These are phyloP conservation scores for Hesperia comma DNA, from an alignment of 2,888 invertebrate genomes.

Conservation along the genomic window DNA sequence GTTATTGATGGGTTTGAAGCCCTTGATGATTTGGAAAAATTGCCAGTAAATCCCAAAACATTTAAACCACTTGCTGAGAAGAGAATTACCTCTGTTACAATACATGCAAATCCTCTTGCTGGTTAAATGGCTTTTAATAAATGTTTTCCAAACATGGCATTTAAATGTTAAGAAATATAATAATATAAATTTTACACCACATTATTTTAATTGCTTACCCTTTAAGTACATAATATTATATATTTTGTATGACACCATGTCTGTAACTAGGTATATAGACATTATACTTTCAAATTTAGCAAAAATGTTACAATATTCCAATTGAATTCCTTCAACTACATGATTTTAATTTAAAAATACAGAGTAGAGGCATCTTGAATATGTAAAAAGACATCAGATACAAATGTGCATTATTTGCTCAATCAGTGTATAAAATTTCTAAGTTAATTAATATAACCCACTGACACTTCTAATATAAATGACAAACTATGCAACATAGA, in stretches of 20 bases:
- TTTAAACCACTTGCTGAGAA: constrained; percentile 94
- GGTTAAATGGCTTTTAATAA: constrained; percentile 68
- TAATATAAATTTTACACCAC: constrained; percentile 27
- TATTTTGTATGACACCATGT: not conserved
- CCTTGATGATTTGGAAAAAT: constrained; percentile 97
- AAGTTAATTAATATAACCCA: not conserved
- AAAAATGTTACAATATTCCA: too few species aligned
- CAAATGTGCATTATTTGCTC: constrained; percentile 5
- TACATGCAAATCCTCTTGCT: constrained; percentile 99
- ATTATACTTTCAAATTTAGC: too few species aligned
- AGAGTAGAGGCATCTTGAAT: not conserved
- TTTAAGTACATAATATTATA: not conserved
- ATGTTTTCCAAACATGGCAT: constrained; percentile 28
- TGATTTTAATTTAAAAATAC: constrained; percentile 1
- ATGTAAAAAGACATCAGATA: not conserved
- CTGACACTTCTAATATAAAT: not conserved
- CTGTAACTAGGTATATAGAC: not conserved
- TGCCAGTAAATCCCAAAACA: constrained; percentile 96
- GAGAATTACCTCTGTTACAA: constrained; percentile 93
- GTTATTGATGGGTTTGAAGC: constrained; percentile 98
- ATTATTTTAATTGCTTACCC: constrained; percentile 24
- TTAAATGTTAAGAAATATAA: constrained; percentile 3
- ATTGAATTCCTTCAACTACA: not conserved
- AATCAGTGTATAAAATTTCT: not conserved
- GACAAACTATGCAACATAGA: not conserved